A percentile compares a stretch with the other conserved stretches of the same genome.
Conservation (phyloP, 1,140 invertebrate genomes). For the Heliconius melpomene region DNA sequence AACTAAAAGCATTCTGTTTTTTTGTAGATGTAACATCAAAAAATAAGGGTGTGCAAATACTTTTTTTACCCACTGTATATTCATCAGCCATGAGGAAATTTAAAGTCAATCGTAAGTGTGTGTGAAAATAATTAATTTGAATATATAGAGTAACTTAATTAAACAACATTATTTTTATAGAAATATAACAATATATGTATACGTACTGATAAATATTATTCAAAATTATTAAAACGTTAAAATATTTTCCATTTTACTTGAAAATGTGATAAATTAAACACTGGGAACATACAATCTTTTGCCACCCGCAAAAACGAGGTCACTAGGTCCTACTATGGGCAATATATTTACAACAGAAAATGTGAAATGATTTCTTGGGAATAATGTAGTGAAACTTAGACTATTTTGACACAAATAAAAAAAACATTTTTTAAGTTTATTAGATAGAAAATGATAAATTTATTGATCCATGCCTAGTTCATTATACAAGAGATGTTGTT, state of each 20-base stretch:
- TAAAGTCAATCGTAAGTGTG: no score
- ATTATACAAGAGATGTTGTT: not conserved
- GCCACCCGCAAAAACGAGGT: not conserved
- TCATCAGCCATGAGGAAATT: no score
- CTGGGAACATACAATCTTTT: not conserved
- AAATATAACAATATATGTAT: not conserved
- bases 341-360: not conserved
- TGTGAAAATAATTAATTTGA: no score
- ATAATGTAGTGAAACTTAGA: not conserved
- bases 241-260: not conserved
- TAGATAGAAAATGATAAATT: not conserved
- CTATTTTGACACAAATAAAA: not conserved
- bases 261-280: constrained; percentile 11
- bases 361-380: not conserved
- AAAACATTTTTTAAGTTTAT: no score
- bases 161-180: no score
- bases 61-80: no score
- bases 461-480: not conserved
- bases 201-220: no score
- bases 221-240: not conserved
- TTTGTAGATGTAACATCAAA: no score
- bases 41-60: no score
- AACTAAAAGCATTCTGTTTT: no score
- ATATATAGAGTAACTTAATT: no score
- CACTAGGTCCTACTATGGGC: constrained; percentile 6